Evolutionary conservation across 2,797 vertebrate species (phyloP), one percentile per base, ranked within the genome.

Genomic region (Staurois parvus): DNA sequence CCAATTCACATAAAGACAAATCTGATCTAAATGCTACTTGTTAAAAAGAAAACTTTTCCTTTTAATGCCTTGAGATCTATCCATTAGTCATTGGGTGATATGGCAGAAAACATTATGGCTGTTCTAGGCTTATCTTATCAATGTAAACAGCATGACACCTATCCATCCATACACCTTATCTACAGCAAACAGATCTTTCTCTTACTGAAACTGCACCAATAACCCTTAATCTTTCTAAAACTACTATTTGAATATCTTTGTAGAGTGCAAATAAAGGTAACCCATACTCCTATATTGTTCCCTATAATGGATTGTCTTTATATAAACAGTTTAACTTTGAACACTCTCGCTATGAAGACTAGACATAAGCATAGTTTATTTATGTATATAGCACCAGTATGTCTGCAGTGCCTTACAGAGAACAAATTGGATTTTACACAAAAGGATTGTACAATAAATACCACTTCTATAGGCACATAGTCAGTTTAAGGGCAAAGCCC

Each of bases 101-200:
- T 52, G 77, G 37, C n/a, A 56, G 40, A 56, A 69, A 74, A 48
- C n/a, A 21, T 45, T 68, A 76, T 80, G 77, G 34, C 73, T 9
- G 26, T 29, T 69, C 59, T 59, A 40, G 24, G 30, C 42, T 81
- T 85, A 85, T 85, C 84, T 85, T 68, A 73, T 75, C 28, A 68
- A 81, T 80, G 64, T 72, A 85, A 85, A 85, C 32, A 48, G 29
- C 37, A 74, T 74, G 69, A 80, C 84, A 85, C 72, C 69, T 67
- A 74, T 84, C 40, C 56, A 67, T 85, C 76, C 76, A 66, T 80
- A 66, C 34, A 37, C 30, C n/a, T 85, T 85, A 80, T 85, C 84
- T 79, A 64, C 52, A 3, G 13, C n/a, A 24, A 79, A 79, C 76
- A 78, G 64, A 37, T 37, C 76, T 48, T 62, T 73, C 21, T 72